These are phyloP conservation scores for Eulemur rubriventer DNA, from an alignment of 2,797 vertebrate genomes.

Conservation along the genomic window DNA sequence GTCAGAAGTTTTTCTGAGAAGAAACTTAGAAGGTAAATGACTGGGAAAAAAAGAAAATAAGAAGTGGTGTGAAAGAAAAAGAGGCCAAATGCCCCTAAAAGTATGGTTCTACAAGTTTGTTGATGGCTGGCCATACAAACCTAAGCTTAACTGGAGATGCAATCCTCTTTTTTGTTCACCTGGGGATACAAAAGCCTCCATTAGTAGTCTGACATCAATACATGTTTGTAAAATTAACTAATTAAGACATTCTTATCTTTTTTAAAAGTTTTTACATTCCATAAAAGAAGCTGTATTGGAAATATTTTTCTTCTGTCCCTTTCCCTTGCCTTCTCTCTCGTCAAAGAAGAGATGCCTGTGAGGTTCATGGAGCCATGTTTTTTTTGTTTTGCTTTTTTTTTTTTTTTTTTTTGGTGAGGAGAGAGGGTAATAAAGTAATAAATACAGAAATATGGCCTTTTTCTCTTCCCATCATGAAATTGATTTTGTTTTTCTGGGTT, in stretches of 20 bases:
- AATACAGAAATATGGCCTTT: neutral
- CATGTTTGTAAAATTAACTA: slow-evolving; percentile 9
- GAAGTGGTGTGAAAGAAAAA: neutral
- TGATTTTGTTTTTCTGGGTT: neutral
- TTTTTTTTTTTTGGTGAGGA: neutral
- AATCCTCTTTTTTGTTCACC: neutral
- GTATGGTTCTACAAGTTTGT: neutral
- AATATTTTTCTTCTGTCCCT: neutral
- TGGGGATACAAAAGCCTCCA: neutral
- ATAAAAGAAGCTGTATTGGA: neutral
- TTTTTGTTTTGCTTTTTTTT: neutral
- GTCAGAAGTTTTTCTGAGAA: neutral
- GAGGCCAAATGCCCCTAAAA: neutral
- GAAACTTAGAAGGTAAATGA: neutral
- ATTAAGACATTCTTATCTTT: slow-evolving; percentile 40
- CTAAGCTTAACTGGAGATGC: neutral
- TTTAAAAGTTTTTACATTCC: neutral
- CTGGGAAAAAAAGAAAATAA: neutral
- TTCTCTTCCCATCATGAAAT: neutral
- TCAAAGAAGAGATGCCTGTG: neutral
- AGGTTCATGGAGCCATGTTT: neutral
- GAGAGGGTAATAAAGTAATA: neutral
- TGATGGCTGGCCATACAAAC: neutral
- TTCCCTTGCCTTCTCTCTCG: neutral
- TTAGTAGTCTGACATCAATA: neutral